Base-by-base conservation (phyloP, 2,888 invertebrate genomes). In the Parasteatoda lunata region DNA sequence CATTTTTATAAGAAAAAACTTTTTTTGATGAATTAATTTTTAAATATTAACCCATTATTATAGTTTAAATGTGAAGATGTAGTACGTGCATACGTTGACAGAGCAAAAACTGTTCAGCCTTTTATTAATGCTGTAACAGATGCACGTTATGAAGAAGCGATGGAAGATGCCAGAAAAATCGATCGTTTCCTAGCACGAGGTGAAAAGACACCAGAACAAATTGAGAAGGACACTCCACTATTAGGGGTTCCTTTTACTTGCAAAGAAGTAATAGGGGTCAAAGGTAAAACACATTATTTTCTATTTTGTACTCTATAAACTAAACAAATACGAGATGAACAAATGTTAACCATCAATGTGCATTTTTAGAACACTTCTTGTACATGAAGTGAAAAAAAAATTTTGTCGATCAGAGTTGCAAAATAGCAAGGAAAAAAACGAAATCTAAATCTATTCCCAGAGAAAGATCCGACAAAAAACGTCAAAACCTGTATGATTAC, bases 241-340 rank as follows among this genome's bases (percentile, higher is more conserved):
- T 93, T 97, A 52, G 98, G 98, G 3, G 96, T 98, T 7, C 98
- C 97, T 4, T 95, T 97, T 91, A 96, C 97, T 13, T 96, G 96
- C 0, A 98, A 98, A 93, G 97, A 97, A 91, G 95, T 96, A 90
- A 95, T 97, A 90, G 94, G 94, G 30, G 95, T 96, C 13, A 95
- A 95, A 94, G 96, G 97, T 91, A 93, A 30, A 30, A 2, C 30
- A 30, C 30, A 30, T 30, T 30, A 30, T 30, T 30, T 30, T 30
- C 30, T 30, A 30, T 30, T 2, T 30, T 30, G 30, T 30, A 30
- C 30, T 30, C 30, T 2, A 30, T n/a, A n/a, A 30, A 30, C 30
- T 30, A 30, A 30, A 30, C 30, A 30, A 30, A 30, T 30, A 30
- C 30, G 30, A 30, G 30, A 30, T 30, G 30, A 30, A 30, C 30